Percentiles rank a stretch among this genome's conserved stretches.
Evolutionary conservation across 1,140 invertebrate genomes (phyloP).

Genomic region (Drosophila arizonae): DNA sequence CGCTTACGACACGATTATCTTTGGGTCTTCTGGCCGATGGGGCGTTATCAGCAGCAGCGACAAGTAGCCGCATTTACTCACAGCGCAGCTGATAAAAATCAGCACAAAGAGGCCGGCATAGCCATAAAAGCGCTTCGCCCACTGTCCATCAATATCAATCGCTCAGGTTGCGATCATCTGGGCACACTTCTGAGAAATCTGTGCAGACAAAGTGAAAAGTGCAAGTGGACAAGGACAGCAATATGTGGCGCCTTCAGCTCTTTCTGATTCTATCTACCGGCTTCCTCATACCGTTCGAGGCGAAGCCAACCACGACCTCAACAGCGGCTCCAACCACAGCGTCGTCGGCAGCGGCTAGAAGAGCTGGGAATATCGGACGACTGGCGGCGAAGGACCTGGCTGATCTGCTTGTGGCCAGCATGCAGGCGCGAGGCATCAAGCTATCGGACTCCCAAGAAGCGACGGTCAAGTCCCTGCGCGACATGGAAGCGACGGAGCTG

Average conservation of each 20-base stretch:
- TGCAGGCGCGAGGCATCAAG: slow-evolving; percentile 56
- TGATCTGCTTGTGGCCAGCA: slow-evolving; percentile 66
- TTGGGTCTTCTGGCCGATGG: neutral
- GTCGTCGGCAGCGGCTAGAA: neutral
- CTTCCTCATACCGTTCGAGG: slow-evolving; percentile 64
- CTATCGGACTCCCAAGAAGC: slow-evolving; percentile 39
- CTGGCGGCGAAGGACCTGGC: slow-evolving; percentile 69
- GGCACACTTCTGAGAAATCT: neutral
- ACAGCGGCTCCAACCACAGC: slow-evolving; percentile 5
- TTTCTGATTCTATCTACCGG: slow-evolving; percentile 66
- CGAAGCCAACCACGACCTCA: slow-evolving; percentile 46
- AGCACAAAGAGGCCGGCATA: neutral
- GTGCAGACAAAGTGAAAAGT: neutral
- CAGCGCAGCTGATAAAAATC: slow-evolving; percentile 32
- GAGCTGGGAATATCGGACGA: slow-evolving; percentile 44
- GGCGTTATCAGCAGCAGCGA: slow-evolving; percentile 34
- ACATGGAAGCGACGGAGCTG: slow-evolving; percentile 25
- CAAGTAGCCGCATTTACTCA: slow-evolving; percentile 32
- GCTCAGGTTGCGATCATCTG: slow-evolving; percentile 20
- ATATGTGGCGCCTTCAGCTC: slow-evolving; percentile 68
- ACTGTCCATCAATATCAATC: slow-evolving; percentile 26
- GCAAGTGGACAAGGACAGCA: neutral
- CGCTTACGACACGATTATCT: slow-evolving; percentile 24
- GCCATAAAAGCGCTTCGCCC: slow-evolving; percentile 36
- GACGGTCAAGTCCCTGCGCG: slow-evolving; percentile 47